Conservation (phyloP, 2,113 vertebrate genomes). For the Sterna hirundo region DNA sequence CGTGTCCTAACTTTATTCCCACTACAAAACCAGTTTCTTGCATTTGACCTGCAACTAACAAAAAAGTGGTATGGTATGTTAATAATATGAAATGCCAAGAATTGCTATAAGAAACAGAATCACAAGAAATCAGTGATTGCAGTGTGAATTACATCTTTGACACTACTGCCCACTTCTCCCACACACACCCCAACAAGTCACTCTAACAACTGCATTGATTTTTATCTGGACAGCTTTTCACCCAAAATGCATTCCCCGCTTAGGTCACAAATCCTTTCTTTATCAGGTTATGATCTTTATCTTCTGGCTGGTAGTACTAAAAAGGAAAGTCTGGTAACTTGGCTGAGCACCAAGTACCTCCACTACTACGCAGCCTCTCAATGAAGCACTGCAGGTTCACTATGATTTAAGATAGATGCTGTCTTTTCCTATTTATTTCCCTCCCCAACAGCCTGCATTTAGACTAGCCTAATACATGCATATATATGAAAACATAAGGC, state of each 20-base stretch:
- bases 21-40: not conserved
- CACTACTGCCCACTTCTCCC: not conserved
- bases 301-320: not conserved
- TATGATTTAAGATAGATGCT: not conserved
- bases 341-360: not conserved
- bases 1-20: not conserved
- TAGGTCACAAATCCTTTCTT: not conserved
- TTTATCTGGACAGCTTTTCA: not conserved
- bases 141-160: not conserved
- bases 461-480: not conserved
- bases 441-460: not conserved
- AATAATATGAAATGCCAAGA: not conserved
- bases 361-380: not conserved
- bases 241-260: not conserved
- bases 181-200: not conserved
- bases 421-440: not conserved
- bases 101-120: not conserved
- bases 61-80: not conserved
- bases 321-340: not conserved
- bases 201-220: not conserved
- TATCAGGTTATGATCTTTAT: not conserved
- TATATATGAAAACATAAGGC: not conserved
- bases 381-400: not conserved
- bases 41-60: not conserved
- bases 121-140: not conserved